Evolutionary conservation across 1,140 invertebrate species (phyloP), one percentile per base, ranked within the genome.

Genomic region (Asbolus verrucosus): DNA sequence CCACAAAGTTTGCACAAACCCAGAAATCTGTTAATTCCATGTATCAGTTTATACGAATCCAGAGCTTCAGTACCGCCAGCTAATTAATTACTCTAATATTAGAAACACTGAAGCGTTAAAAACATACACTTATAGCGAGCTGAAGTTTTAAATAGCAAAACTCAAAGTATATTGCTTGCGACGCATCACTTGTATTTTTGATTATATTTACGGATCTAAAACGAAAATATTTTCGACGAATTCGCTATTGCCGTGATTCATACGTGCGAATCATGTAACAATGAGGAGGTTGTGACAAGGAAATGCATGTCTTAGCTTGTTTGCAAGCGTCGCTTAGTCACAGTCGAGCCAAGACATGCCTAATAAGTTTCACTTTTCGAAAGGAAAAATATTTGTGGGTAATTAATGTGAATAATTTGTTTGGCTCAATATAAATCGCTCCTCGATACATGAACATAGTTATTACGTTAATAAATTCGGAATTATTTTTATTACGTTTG

Each of bases 21-120:
- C n/a, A n/a, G n/a, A n/a, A n/a, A 46, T 46, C 41, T 8, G 41
- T 9, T 8, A 18, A n/a, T n/a, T n/a, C 24, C 24, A 27, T 8
- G 24, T 1, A 54, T 54, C 46, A n/a, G 21, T 54, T 54, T 24
- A 54, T 11, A 27, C 13, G n/a, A 54, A 27, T 54, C 18, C 19
- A 27, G 27, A 24, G 46, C 46, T 6, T 21, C 46, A 24, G 8
- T 54, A 54, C 5, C n/a, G 13, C 46, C 21, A 21, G 3, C 46
- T 54, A 54, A 54, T 54, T 54, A 54, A 54, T 54, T 54, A 54
- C 46, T 54, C 46, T 54, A 54, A 27, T 54, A 54, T 54, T 54
- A 54, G 46, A n/a, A 27, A 31, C 9, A 14, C 9, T 3, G 13
- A 54, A 54, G 21, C 46, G 46, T n/a, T n/a, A 54, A 54, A 54